A percentile compares a stretch with the other conserved stretches of the same genome.
Evolutionary conservation across 2,888 invertebrate species (phyloP).

Genomic region (Eristalis arbustorum): DNA sequence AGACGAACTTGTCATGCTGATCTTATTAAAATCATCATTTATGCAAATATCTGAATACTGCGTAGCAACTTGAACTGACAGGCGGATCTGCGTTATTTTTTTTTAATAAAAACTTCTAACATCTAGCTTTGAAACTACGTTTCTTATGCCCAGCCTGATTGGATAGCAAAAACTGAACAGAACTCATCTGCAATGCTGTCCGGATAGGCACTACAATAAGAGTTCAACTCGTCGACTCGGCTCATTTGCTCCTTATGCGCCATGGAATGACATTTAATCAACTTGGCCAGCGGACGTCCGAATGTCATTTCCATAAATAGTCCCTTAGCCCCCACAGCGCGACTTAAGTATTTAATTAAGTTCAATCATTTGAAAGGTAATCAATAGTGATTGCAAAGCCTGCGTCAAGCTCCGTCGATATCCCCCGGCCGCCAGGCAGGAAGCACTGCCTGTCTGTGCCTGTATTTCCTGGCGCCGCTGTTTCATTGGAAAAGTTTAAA

Average conservation of each 20-base stretch:
- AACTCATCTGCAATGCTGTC: too few species aligned
- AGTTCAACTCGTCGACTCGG: background rate
- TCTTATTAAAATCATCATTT: too few species aligned
- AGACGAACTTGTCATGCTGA: too few species aligned
- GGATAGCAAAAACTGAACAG: too few species aligned
- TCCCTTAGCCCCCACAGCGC: background rate
- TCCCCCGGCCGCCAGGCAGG: background rate
- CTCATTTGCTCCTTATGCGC: background rate
- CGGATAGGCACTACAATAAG: background rate
- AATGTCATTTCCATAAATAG: background rate
- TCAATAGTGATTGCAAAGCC: slow-evolving; percentile 12
- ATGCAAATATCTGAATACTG: too few species aligned
- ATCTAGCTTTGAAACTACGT: too few species aligned
- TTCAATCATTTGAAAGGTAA: slow-evolving; percentile 21
- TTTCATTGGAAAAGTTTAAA: background rate
- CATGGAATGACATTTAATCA: background rate
- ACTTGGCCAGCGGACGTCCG: background rate
- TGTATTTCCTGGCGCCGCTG: background rate
- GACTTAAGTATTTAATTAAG: slow-evolving; percentile 9
- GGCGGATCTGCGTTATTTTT: too few species aligned
- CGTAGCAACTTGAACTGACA: too few species aligned
- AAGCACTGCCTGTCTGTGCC: background rate
- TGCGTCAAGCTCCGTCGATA: background rate
- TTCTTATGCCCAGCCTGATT: too few species aligned
- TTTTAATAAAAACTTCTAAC: too few species aligned